A percentile compares a stretch with the other conserved stretches of the same genome.
Evolutionary conservation across 2,888 invertebrate species (phyloP).

Genomic region (Thecocarcelia acutangulata): DNA sequence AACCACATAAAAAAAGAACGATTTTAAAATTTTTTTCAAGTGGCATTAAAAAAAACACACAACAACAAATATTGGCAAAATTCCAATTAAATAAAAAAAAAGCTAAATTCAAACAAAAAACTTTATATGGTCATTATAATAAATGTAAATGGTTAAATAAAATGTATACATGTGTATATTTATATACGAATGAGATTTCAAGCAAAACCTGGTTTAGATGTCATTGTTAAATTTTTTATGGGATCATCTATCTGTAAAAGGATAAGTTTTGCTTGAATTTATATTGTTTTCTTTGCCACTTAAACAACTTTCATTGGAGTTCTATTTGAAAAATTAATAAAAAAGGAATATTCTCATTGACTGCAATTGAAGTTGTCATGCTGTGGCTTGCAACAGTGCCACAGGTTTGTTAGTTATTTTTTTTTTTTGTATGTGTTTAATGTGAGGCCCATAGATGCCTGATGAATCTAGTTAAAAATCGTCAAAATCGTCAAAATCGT

Average conservation of each 20-base stretch:
- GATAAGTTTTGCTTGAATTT: background rate
- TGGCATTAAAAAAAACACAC: background rate
- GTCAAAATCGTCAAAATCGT: too few species aligned
- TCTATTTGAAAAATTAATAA: constrained; percentile 13
- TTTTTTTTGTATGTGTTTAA: constrained; percentile 49
- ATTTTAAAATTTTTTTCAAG: background rate
- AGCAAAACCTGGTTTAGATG: background rate
- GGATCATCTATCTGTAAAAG: constrained; percentile 35
- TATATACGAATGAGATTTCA: background rate
- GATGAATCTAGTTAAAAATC: too few species aligned
- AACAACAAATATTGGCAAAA: constrained; percentile 45
- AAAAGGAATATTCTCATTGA: constrained; percentile 28
- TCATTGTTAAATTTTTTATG: constrained; percentile 8
- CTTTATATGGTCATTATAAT: constrained; percentile 11
- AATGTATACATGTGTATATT: background rate
- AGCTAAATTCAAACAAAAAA: constrained; percentile 9
- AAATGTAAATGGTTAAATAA: constrained; percentile 4
- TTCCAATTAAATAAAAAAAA: constrained; percentile 44
- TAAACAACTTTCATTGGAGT: constrained; percentile 16
- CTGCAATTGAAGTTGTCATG: constrained; percentile 25
- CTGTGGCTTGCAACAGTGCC: constrained; percentile 21
- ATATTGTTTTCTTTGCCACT: background rate
- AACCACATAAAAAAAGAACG: constrained; percentile 19
- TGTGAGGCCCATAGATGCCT: too few species aligned
- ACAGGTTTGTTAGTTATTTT: constrained; percentile 16